Conservation (phyloP, 2,113 vertebrate species). For the Camelus bactrianus region DNA sequence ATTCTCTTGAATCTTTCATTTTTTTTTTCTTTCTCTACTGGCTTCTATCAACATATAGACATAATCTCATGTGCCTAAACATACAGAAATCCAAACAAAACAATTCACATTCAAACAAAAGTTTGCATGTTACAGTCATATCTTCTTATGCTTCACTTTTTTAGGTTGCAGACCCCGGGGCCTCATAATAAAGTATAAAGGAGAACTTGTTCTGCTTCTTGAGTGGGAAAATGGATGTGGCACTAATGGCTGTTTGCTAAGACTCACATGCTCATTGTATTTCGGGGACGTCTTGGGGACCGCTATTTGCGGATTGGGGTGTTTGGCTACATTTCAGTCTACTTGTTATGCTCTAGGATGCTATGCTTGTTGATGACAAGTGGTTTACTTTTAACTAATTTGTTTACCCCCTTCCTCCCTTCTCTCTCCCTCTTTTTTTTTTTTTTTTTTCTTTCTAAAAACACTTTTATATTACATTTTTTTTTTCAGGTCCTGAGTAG, state of each 20-base stretch:
- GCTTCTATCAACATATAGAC: neutral
- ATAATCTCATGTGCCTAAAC: neutral
- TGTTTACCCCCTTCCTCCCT: neutral
- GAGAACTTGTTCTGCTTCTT: neutral
- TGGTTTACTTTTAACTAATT: neutral
- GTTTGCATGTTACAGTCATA: neutral
- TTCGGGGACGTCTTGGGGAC: neutral
- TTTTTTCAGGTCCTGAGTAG: neutral
- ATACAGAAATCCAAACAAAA: neutral
- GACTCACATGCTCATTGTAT: neutral
- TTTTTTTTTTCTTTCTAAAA: constrained; percentile 7
- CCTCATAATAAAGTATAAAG: neutral
- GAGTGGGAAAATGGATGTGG: neutral
- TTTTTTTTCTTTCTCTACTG: neutral
- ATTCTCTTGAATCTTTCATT: neutral
- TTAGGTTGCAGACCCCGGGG: neutral
- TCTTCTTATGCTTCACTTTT: neutral
- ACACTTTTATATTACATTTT: neutral
- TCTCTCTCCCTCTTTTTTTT: neutral
- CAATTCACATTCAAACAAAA: neutral
- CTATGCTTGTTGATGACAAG: neutral
- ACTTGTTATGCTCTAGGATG: neutral
- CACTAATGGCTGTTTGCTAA: neutral
- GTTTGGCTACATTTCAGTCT: neutral
- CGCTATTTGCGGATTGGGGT: neutral